A percentile compares a stretch with the other conserved stretches of the same genome.
These are phyloP conservation scores for Myiagra hebetior DNA, from an alignment of 2,113 vertebrate genomes.

Conservation along the genomic window DNA sequence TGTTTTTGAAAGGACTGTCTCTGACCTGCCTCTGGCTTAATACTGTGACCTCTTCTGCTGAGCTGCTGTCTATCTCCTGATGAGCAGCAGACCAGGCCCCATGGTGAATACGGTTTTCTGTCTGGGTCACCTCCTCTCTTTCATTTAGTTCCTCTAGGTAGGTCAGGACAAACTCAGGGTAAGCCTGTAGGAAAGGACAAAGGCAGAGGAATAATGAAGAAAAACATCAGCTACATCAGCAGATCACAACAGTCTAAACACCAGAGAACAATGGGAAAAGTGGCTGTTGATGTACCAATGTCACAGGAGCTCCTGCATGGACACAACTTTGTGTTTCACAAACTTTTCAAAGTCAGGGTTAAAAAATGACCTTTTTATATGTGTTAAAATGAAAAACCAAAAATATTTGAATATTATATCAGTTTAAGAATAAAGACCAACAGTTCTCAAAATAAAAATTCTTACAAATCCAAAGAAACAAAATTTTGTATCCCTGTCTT, in stretches of 20 bases:
- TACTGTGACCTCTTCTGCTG: slow-evolving; percentile 67
- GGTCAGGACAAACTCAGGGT: slow-evolving; percentile 77
- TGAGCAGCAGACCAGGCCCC: slow-evolving; percentile 45
- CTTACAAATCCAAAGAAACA: not conserved
- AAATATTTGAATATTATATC: not conserved
- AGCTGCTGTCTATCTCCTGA: slow-evolving; percentile 52
- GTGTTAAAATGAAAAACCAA: not conserved
- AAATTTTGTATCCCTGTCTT: not conserved
- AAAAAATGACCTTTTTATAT: not conserved
- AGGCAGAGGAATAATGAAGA: slow-evolving; percentile 27
- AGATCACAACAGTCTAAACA: not conserved
- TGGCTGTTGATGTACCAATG: not conserved
- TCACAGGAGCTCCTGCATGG: not conserved
- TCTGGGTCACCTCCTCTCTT: slow-evolving; percentile 68
- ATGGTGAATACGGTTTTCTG: slow-evolving; percentile 46
- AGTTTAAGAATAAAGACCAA: not conserved
- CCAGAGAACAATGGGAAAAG: not conserved
- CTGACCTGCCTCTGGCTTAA: slow-evolving; percentile 62
- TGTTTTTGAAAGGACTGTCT: slow-evolving; percentile 49
- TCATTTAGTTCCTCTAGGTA: slow-evolving; percentile 74
- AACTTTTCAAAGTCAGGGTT: not conserved
- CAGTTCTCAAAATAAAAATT: not conserved
- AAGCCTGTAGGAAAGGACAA: slow-evolving; percentile 70
- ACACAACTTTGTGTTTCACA: not conserved
- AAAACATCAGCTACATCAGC: slow-evolving; percentile 1